Conservation (phyloP, 2,797 vertebrate species). For the Alauda arvensis region DNA sequence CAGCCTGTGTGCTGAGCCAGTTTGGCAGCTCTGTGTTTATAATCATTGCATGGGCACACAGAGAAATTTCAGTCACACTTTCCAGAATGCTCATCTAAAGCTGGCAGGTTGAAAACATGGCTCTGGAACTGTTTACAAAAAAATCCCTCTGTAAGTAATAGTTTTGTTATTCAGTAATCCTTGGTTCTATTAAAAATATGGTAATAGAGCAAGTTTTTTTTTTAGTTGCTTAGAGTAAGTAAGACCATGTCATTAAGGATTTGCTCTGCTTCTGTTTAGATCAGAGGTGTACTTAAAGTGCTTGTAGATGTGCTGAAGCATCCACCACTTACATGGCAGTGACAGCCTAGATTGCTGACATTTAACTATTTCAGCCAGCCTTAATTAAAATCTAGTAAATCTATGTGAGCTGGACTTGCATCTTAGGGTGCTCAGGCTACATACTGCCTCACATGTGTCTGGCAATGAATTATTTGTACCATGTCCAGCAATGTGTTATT, state of each 20-base stretch:
- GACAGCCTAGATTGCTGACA: not conserved
- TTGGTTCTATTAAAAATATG: not conserved
- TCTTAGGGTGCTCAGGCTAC: not conserved
- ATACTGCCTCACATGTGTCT: not conserved
- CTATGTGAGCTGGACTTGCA: not conserved
- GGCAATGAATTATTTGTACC: not conserved
- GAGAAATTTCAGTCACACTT: not conserved
- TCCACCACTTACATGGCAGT: not conserved
- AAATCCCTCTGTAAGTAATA: not conserved
- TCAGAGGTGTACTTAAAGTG: not conserved
- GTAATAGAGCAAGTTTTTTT: not conserved
- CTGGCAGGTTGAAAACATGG: not conserved
- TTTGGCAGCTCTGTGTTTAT: not conserved
- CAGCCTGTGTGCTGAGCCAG: not conserved
- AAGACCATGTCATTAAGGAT: not conserved
- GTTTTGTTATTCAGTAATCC: not conserved
- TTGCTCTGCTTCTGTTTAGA: not conserved
- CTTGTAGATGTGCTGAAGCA: not conserved
- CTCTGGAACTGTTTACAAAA: not conserved
- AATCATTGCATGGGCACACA: not conserved
- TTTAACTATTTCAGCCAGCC: not conserved
- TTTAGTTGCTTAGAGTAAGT: not conserved
- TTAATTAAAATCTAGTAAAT: not conserved
- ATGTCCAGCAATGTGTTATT: not conserved
- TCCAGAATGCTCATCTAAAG: not conserved